Evolutionary conservation across 2,888 invertebrate species (phyloP).

Genomic region (Synergus japonicus): DNA sequence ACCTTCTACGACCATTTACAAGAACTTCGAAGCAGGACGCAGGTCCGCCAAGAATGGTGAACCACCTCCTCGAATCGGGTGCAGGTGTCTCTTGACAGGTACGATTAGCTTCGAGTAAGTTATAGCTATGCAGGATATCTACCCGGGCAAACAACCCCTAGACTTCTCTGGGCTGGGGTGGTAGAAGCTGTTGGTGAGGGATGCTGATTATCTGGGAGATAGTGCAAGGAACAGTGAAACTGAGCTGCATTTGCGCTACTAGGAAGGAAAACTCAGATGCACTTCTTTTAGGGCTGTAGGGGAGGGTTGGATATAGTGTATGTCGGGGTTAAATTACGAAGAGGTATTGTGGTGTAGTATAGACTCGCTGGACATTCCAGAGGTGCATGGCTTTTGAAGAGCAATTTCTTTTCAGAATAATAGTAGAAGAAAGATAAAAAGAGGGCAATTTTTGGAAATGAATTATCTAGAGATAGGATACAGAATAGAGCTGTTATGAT

Average conservation of each 20-base stretch:
- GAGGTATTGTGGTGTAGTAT: background rate
- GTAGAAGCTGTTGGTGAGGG: conserved; percentile 10
- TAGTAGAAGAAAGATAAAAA: background rate
- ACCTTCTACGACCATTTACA: background rate
- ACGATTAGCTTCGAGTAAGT: conserved; percentile 35
- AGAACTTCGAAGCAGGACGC: conserved; percentile 7
- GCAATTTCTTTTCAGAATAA: background rate
- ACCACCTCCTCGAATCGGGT: conserved; percentile 36
- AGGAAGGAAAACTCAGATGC: background rate
- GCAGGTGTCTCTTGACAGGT: conserved; percentile 40
- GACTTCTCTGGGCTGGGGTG: conserved; percentile 6
- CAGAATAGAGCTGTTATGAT: no score
- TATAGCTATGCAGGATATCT: background rate
- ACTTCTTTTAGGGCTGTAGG: background rate
- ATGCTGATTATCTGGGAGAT: conserved; percentile 33
- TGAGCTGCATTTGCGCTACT: background rate
- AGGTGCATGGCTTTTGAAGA: background rate
- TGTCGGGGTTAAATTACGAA: background rate
- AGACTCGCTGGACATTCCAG: background rate
- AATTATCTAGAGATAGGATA: no score
- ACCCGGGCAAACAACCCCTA: conserved; percentile 20
- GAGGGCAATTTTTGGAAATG: background rate
- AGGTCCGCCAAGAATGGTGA: background rate
- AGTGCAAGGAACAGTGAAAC: background rate
- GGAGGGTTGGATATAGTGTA: background rate